Conservation (phyloP, 1,140 invertebrate genomes). For the Papilio aristodemus region DNA sequence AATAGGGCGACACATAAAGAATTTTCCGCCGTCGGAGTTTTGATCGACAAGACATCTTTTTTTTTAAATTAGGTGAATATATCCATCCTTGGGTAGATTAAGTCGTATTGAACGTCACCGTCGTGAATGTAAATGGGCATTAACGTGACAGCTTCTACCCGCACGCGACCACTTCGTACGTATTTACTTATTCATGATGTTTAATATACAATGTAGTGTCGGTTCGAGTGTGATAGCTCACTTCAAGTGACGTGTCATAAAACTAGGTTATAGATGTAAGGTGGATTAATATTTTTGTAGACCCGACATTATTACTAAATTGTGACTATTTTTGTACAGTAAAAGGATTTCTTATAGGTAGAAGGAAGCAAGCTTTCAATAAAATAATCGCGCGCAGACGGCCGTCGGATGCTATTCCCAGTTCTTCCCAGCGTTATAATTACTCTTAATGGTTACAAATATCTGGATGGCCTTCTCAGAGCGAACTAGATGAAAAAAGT, state of each 20-base stretch:
- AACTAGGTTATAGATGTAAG: neutral
- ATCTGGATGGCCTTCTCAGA: too few species aligned
- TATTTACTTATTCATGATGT: slow-evolving; percentile 33
- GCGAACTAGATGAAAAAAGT: too few species aligned
- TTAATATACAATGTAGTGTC: slow-evolving; percentile 26
- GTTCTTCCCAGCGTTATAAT: too few species aligned
- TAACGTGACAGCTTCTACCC: slow-evolving; percentile 35
- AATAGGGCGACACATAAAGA: slow-evolving; percentile 24
- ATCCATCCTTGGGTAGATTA: slow-evolving; percentile 40
- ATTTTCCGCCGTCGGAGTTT: slow-evolving; percentile 40
- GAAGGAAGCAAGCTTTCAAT: too few species aligned
- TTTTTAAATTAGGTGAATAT: slow-evolving; percentile 36
- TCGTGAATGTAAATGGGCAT: slow-evolving; percentile 46
- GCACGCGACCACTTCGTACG: slow-evolving; percentile 33
- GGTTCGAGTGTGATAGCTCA: neutral
- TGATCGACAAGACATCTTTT: slow-evolving; percentile 45
- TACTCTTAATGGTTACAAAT: too few species aligned
- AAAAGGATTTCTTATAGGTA: neutral
- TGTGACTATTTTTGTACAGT: neutral
- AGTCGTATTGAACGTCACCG: slow-evolving; percentile 39
- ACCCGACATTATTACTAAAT: neutral
- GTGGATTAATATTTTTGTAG: neutral
- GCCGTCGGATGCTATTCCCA: too few species aligned
- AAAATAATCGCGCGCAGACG: too few species aligned
- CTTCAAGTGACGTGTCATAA: neutral